Base-by-base conservation (phyloP, 2,797 vertebrate genomes). In the Smutsia gigantea region DNA sequence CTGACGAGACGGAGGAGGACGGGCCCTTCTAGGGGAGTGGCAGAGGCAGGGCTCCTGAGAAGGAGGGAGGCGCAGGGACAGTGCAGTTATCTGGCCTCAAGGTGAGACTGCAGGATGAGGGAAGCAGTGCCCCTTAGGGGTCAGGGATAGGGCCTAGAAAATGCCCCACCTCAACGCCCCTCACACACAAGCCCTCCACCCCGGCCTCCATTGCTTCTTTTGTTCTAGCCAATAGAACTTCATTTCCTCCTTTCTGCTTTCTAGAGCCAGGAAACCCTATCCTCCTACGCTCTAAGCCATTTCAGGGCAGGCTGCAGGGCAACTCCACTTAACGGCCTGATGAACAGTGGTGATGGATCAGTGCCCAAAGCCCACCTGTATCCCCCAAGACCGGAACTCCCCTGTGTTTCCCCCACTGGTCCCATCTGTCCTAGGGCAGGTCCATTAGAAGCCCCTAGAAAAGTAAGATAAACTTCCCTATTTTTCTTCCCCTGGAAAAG, bases 181-280 rank as follows among this genome's bases (percentile, higher is more conserved):
- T 46, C 46, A 46, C 46, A 46, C 46, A 46, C 46, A 46, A 46
- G 46, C 46, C 46, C 46, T 10, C 46, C 10, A 46, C 66, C 7
- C 11, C 25, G 23, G 46, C 77, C 72, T 42, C 46, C 18, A 8
- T 27, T 23, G 14, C 55, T 86, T 61, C 87, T 79, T 85, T 27
- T 64, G 1, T 90, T 59, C 84, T 39, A 42, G 69, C 27, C n/a
- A 13, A 7, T 39, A 4, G 31, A 68, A 55, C 79, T 77, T 93
- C 57, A 31, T 64, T 90, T 96, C 89, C 61, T 90, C 57, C 37
- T 85, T 42, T 63, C 37, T 93, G 55, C 42, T 89, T 59, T 63
- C 87, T 27, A 68, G 29, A 75, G 66, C 31, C 75, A 82, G 75
- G 57, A 93, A 71, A 61, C 57, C 37, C 21, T 27, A 21, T 42